Evolutionary conservation across 2,888 invertebrate genomes (phyloP).

Genomic region (Achlya flavicornis): DNA sequence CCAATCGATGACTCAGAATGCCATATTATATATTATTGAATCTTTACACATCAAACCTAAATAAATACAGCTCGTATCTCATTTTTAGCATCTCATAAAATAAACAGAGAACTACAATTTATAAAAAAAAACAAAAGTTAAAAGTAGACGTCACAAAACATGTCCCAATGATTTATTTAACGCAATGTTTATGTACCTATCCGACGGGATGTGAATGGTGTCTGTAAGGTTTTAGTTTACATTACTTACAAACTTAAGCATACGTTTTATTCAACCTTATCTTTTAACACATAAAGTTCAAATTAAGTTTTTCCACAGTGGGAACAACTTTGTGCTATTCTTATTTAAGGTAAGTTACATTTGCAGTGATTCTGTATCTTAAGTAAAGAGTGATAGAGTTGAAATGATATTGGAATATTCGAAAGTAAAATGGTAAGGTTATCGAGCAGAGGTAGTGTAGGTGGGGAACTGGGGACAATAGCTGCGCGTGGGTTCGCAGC

Average conservation of each 20-base stretch:
- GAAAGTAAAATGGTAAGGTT: constrained; percentile 23
- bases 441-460: constrained; percentile 50
- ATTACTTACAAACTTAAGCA: constrained; percentile 42
- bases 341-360: not conserved
- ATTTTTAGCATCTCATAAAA: constrained; percentile 50
- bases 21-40: not conserved
- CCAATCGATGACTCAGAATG: not conserved
- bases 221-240: constrained; percentile 64
- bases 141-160: constrained; percentile 67
- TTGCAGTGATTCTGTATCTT: not conserved
- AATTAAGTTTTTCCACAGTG: constrained; percentile 1
- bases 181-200: constrained; percentile 70
- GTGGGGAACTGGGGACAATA: constrained; percentile 68
- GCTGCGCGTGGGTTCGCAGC: constrained; percentile 60
- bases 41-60: not conserved
- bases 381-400: not conserved
- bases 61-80: constrained; percentile 30
- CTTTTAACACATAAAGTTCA: constrained; percentile 18
- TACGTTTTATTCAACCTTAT: constrained; percentile 19
- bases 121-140: constrained; percentile 48
- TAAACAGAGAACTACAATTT: constrained; percentile 48
- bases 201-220: constrained; percentile 64
- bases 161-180: constrained; percentile 78
- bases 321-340: not conserved
- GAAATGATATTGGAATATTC: not conserved